These are phyloP conservation scores for Pardalotus punctatus DNA, from an alignment of 2,113 vertebrate genomes.

Conservation along the genomic window DNA sequence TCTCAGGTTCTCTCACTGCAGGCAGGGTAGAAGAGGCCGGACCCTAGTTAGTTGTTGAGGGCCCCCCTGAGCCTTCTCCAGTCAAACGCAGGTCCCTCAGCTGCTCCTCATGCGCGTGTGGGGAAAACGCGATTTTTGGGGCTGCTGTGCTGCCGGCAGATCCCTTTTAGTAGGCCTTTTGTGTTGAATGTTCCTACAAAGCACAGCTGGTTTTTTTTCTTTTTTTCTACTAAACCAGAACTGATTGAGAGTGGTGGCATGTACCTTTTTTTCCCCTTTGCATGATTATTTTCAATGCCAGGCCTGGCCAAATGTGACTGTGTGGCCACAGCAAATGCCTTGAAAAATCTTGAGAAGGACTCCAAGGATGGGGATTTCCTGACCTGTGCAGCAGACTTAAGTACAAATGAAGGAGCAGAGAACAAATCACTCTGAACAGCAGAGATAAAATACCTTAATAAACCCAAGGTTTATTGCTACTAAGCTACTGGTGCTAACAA, in stretches of 20 bases:
- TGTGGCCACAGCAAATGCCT: background rate
- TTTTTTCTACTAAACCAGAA: background rate
- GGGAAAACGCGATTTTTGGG: background rate
- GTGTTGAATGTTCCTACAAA: accelerated
- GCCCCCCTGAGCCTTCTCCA: no score
- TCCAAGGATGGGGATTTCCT: background rate
- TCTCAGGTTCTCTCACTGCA: background rate
- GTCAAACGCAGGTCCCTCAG: background rate
- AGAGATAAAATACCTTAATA: background rate
- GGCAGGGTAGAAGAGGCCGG: no score
- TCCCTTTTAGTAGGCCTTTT: accelerated
- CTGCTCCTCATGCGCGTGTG: accelerated
- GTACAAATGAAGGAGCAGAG: background rate
- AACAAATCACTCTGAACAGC: background rate
- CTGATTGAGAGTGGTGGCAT: background rate
- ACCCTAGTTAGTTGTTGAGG: accelerated
- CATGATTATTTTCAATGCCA: background rate
- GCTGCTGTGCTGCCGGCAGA: accelerated
- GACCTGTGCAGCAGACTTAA: background rate
- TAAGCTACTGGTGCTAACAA: background rate
- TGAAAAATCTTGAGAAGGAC: background rate
- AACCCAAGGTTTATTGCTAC: background rate
- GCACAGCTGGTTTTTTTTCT: no score
- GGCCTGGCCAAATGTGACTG: background rate
- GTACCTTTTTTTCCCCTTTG: accelerated